Percentiles rank a stretch among this genome's conserved stretches.
phyloP scores from a whole-genome alignment of 2,888 invertebrate species.

The Ormyrus labotus region DNA sequence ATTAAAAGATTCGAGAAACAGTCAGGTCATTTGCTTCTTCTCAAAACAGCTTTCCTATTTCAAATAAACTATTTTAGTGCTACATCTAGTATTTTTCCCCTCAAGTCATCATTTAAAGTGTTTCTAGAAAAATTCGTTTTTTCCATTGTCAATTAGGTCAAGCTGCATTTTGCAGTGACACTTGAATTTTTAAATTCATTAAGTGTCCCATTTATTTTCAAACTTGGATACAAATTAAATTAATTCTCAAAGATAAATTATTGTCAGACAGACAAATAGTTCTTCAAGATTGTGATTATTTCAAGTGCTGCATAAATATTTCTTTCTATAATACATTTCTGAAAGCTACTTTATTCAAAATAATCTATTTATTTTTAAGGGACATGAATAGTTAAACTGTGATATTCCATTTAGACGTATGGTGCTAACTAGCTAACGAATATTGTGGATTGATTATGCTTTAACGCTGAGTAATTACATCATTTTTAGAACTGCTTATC shows the following conservation, averaged over 20 bases:
- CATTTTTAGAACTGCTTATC: no score
- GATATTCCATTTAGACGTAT: no score
- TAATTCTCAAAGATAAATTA: background rate
- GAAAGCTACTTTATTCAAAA: no score
- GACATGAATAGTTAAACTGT: no score
- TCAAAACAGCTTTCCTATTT: constrained; percentile 16
- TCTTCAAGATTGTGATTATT: no score
- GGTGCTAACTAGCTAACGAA: no score
- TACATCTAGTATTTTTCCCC: background rate
- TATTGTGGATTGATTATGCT: no score
- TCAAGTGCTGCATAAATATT: no score
- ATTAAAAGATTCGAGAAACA: constrained; percentile 41
- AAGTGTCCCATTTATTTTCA: background rate
- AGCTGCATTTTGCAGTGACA: constrained; percentile 12
- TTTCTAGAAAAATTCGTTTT: background rate
- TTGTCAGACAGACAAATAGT: no score
- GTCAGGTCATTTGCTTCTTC: constrained; percentile 23
- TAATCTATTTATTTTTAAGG: no score
- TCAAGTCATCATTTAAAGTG: background rate
- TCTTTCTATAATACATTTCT: no score
- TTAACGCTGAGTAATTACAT: no score
- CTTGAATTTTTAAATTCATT: constrained; percentile 4
- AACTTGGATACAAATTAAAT: background rate
- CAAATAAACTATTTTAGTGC: background rate
- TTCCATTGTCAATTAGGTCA: constrained; percentile 35